Base-by-base conservation (phyloP, 2,888 invertebrate species). In the Drosophila ustulata region DNA sequence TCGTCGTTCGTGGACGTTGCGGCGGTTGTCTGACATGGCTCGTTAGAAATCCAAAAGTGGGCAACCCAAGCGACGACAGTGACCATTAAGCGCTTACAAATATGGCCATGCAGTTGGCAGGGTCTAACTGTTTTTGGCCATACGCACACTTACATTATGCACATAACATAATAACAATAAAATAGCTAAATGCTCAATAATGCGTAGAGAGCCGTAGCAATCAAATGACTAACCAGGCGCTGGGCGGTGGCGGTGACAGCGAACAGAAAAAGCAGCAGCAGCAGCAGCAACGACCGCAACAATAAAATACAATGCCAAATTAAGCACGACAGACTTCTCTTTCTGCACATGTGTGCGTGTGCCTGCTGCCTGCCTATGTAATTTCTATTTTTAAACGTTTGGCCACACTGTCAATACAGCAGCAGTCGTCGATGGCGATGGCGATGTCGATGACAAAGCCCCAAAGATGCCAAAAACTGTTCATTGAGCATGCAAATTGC, bases 271-370 rank as follows among this genome's bases (percentile, higher is more conserved):
- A 11, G 7, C 49, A 49, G 25, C 25, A 23, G 25, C 13, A 39
- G 30, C 39, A 6, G 32, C 46, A 50, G 3, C n/a, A 51, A 43
- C 61, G 66, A 30, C 47, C 37, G 53, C 49, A 62, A 67, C 75
- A 52, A 78, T 65, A 61, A 83, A 80, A 76, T 66, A 74, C 71
- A 82, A 76, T 75, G 71, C 88, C 86, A 85, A 85, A 86, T 88
- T 75, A 74, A 88, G 83, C 66, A 41, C 39, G 18, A 41, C 39
- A 67, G 57, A 63, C 67, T 64, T 64, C 59, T 67, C 66, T 68
- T 50, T 47, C 34, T 56, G 25, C 25, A 8, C 8, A 7, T 30
- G 51, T 50, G 70, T 56, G 62, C 58, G 55, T 18, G 18, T 18
- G 18, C 18, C 18, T 18, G 18, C 18, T 18, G 18, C 18, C 18